Evolutionary conservation across 2,888 invertebrate species (phyloP).

Genomic region (Pollenia angustigena): DNA sequence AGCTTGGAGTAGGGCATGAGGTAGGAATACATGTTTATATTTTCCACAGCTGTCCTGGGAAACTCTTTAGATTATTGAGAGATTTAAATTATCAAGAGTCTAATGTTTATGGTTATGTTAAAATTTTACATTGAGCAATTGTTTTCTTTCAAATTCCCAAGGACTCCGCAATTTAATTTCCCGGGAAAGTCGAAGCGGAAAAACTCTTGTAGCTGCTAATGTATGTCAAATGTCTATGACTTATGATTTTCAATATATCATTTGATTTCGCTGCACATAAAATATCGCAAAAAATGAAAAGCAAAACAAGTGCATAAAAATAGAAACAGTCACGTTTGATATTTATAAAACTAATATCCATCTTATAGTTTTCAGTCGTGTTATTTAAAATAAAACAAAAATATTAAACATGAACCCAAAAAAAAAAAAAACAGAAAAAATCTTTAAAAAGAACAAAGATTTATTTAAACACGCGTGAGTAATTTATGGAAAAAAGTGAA

Average conservation of each 20-base stretch:
- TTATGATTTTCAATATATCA: constrained; percentile 72
- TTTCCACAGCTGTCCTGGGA: too few relatives aligned
- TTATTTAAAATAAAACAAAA: constrained; percentile 40
- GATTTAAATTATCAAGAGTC: too few relatives aligned
- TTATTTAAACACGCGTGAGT: constrained; percentile 57
- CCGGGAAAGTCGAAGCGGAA: too few relatives aligned
- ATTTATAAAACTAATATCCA: constrained; percentile 69
- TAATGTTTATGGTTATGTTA: too few relatives aligned
- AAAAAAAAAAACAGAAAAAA: background rate
- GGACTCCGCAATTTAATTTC: too few relatives aligned
- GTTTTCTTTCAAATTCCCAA: too few relatives aligned
- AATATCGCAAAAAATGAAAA: constrained; percentile 2
- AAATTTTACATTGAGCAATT: too few relatives aligned
- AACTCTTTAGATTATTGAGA: too few relatives aligned
- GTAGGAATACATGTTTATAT: too few relatives aligned
- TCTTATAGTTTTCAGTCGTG: constrained; percentile 47
- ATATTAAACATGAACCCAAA: background rate
- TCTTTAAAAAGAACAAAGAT: background rate
- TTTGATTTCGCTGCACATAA: constrained; percentile 56
- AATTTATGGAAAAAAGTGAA: constrained; percentile 39
- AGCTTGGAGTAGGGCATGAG: too few relatives aligned
- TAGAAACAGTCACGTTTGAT: constrained; percentile 69
- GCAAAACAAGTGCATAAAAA: background rate
- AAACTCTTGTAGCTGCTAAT: constrained; percentile 43
- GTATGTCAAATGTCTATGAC: constrained; percentile 73